Evolutionary conservation across 2,888 invertebrate species (phyloP), one percentile per base, ranked within the genome.

Genomic region (Phanerotoma sp.): DNA sequence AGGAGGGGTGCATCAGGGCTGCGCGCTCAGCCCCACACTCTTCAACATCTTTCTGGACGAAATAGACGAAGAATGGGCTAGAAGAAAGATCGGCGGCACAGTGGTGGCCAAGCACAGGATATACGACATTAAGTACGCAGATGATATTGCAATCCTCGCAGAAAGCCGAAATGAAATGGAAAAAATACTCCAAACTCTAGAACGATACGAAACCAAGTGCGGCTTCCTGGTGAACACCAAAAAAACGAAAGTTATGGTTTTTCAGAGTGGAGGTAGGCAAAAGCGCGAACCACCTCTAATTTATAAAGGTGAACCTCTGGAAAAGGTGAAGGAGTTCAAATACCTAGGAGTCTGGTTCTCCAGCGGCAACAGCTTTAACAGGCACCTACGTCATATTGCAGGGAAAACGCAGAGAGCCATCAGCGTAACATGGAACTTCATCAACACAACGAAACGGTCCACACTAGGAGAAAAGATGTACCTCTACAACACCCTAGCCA

Each of bases 41-140:
- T 62, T 63, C 44, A 45, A 51, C 7, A 15, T 62, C 4, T 56
- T 57, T 37, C 28, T 57, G 13, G 58, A 56, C 25, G 60, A 60
- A 28, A 9, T 62, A 10, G 49, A 54, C 21, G 48, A 59, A 1
- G 37, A 51, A 18, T 52, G 45, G 51, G 28, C n/a, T 25, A 38
- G 52, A 10, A 56, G 28, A 15, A 45, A 40, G 5, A 32, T 46
- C 16, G 56, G 52, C 10, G 47, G 51, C 9, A 28, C 41, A 16
- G 47, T 46, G 5, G 21, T 56, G 3, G 56, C 51, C 13, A 46
- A 20, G 10, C 16, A n/a, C 2, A 56, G 52, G 22, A 46, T 56
- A n/a, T 56, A 25, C 11, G 45, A 49, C 21, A 13, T n/a, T n/a
- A n/a, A n/a, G n/a, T n/a, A n/a, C n/a, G 54, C 54, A 7, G 54